phyloP scores from a whole-genome alignment of 1,140 invertebrate genomes.

The Oscheius sp. region DNA sequence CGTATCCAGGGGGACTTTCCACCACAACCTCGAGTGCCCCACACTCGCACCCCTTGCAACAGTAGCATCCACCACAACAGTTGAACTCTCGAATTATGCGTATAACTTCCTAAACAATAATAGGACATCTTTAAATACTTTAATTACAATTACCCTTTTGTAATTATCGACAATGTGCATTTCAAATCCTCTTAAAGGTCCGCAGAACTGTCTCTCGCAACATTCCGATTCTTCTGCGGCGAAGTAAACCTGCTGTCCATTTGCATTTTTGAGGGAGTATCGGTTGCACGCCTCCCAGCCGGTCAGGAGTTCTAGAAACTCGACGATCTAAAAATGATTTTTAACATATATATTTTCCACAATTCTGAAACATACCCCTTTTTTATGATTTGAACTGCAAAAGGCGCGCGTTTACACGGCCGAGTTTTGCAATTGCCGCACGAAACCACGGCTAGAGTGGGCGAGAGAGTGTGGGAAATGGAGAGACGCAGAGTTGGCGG shows the following conservation, averaged over 20 bases:
- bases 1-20: constrained; percentile 20
- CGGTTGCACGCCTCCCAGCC: constrained; percentile 28
- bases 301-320: constrained; percentile 17
- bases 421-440: too few species aligned
- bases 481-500: too few species aligned
- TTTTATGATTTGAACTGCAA: too few species aligned
- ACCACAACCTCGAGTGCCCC: constrained; percentile 18
- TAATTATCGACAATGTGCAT: constrained; percentile 36
- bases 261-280: constrained; percentile 29
- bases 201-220: constrained; percentile 26
- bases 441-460: too few species aligned
- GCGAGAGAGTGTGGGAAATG: too few species aligned
- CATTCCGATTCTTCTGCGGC: constrained; percentile 30
- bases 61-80: constrained; percentile 17
- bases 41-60: neutral
- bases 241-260: constrained; percentile 35
- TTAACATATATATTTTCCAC: too few species aligned
- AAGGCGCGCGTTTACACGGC: too few species aligned
- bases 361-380: too few species aligned
- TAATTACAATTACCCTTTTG: too few species aligned
- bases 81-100: constrained; percentile 26
- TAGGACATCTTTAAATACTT: too few species aligned
- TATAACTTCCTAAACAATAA: constrained; percentile 29
- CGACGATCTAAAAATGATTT: constrained; percentile 6
- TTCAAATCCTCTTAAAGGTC: constrained; percentile 12